Evolutionary conservation across 1,140 invertebrate genomes (phyloP).

Genomic region (Archegozetes longisetosus): DNA sequence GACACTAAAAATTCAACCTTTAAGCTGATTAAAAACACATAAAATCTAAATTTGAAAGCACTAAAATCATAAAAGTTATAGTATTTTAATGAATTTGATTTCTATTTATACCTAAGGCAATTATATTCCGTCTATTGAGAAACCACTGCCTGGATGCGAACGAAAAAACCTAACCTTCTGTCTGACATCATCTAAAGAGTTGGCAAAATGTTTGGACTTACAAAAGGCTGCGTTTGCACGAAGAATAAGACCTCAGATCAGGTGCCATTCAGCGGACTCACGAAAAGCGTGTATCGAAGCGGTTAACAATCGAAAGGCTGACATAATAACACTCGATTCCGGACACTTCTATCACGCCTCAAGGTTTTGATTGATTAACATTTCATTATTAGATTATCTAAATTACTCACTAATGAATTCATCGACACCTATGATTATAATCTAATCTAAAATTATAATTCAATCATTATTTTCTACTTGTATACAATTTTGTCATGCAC

Average conservation of each 20-base stretch:
- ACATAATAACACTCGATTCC: conserved; percentile 48
- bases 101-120: no score
- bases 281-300: conserved; percentile 46
- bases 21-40: no score
- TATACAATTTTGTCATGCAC: no score
- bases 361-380: conserved; percentile 26
- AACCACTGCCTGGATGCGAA: conserved; percentile 38
- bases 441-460: no score
- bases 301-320: conserved; percentile 41
- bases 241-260: conserved; percentile 48
- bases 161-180: conserved; percentile 41
- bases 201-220: conserved; percentile 47
- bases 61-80: no score
- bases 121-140: conserved; percentile 59
- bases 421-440: no score
- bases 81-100: no score
- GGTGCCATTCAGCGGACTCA: conserved; percentile 37
- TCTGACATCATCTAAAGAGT: conserved; percentile 39
- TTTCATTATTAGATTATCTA: background rate
- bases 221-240: conserved; percentile 48
- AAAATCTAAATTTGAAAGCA: no score
- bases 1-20: no score
- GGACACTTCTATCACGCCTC: conserved; percentile 52
- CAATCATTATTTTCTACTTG: no score
- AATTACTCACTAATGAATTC: no score